Evolutionary conservation across 2,113 vertebrate genomes (phyloP).

Genomic region (Willisornis vidua): DNA sequence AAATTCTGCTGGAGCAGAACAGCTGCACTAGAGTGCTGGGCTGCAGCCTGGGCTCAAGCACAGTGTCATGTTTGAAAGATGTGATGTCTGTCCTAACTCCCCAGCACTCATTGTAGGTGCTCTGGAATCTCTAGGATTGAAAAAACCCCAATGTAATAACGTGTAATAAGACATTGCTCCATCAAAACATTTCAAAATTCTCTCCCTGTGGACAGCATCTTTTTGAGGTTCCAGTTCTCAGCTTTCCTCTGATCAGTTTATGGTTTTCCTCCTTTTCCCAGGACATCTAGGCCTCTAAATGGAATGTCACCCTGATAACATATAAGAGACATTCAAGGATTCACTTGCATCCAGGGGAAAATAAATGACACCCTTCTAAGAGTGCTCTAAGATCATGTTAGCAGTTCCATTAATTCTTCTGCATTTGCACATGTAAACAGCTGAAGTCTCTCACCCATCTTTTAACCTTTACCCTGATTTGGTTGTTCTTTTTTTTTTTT

Average conservation of each 20-base stretch:
- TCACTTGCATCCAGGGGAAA: not conserved
- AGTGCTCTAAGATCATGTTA: not conserved
- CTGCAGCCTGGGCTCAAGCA: not conserved
- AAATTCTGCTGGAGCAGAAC: not conserved
- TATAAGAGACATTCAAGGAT: not conserved
- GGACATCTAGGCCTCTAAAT: not conserved
- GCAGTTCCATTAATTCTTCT: not conserved
- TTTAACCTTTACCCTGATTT: not conserved
- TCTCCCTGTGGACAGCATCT: not conserved
- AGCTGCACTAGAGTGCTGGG: not conserved
- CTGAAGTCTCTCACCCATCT: not conserved
- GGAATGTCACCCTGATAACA: not conserved
- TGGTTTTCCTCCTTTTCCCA: not conserved
- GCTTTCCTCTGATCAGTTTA: not conserved
- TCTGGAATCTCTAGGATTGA: not conserved
- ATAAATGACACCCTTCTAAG: not conserved
- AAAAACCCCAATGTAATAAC: not conserved
- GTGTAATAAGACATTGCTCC: not conserved
- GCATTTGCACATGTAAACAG: not conserved
- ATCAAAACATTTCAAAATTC: not conserved
- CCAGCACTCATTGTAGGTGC: not conserved
- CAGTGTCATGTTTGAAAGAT: not conserved
- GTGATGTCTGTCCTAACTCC: not conserved
- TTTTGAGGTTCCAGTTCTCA: not conserved
- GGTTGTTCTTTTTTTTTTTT: not conserved